Conservation (phyloP, 2,888 invertebrate species). For the Candidula unifasciata region DNA sequence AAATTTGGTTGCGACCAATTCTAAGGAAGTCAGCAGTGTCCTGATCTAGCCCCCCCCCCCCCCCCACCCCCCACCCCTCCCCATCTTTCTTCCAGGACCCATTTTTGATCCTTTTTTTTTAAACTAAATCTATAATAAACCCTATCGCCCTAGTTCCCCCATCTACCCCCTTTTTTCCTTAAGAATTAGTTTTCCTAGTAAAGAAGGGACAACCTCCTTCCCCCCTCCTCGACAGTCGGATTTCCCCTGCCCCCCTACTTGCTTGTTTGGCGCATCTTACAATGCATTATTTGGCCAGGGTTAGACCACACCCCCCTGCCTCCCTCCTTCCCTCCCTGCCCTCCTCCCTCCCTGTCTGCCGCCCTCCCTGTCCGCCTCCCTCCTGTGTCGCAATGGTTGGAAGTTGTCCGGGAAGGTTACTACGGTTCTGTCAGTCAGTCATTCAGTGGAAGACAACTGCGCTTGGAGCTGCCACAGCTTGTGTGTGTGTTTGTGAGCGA, state of each 20-base stretch:
- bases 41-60: neutral
- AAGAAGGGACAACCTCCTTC: neutral
- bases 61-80: neutral
- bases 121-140: neutral
- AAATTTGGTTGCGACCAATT: neutral
- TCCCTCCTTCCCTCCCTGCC: neutral
- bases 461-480: neutral
- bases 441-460: slow-evolving; percentile 15
- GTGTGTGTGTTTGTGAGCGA: slow-evolving; percentile 1
- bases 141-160: neutral
- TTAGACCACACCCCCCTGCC: neutral
- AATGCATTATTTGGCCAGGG: slow-evolving; percentile 34
- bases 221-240: slow-evolving; percentile 4
- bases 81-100: too few relatives aligned
- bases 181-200: neutral
- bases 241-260: neutral
- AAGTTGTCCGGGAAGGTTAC: neutral
- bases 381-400: slow-evolving; percentile 23
- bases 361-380: neutral
- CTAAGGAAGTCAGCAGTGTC: slow-evolving; percentile 14
- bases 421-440: neutral
- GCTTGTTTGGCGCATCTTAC: slow-evolving; percentile 40
- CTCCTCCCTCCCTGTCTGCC: neutral
- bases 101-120: neutral
- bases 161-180: neutral